These are phyloP conservation scores for Petrocephalus microphthalmus DNA, from an alignment of 2,113 vertebrate genomes.

Conservation along the genomic window DNA sequence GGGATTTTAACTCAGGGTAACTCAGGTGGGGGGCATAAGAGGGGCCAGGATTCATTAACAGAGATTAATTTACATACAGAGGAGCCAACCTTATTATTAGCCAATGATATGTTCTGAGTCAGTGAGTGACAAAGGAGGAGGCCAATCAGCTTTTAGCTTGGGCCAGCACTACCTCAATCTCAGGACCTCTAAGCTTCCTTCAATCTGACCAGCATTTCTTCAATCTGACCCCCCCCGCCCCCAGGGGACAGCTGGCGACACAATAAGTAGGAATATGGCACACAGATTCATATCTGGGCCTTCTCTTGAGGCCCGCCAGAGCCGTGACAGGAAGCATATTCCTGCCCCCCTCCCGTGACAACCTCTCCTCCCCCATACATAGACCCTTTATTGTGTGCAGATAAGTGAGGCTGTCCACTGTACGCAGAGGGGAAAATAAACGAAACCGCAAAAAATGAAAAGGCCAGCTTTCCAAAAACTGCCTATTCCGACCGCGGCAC, in stretches of 20 bases:
- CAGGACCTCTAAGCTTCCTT: background rate
- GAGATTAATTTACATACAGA: no score
- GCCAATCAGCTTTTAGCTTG: background rate
- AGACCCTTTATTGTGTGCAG: constrained; percentile 38
- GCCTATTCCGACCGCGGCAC: background rate
- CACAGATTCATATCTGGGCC: constrained; percentile 41
- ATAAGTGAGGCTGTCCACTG: constrained; percentile 35
- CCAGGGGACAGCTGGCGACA: constrained; percentile 18
- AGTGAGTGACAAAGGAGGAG: background rate
- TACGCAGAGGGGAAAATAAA: background rate
- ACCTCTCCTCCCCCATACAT: constrained; percentile 36
- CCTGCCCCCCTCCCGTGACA: constrained; percentile 31
- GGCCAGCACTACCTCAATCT: background rate
- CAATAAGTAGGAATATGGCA: constrained; percentile 33
- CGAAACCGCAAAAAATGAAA: background rate
- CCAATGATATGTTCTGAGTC: background rate
- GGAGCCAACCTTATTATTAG: background rate
- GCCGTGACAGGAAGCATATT: constrained; percentile 42
- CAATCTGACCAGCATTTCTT: background rate
- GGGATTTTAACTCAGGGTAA: no score
- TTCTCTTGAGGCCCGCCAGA: constrained; percentile 33
- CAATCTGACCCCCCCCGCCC: background rate
- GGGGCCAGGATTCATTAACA: background rate
- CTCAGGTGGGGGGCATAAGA: background rate
- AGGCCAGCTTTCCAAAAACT: background rate